Conservation (phyloP, 2,797 vertebrate genomes). For the Notoglanidium macrostoma region DNA sequence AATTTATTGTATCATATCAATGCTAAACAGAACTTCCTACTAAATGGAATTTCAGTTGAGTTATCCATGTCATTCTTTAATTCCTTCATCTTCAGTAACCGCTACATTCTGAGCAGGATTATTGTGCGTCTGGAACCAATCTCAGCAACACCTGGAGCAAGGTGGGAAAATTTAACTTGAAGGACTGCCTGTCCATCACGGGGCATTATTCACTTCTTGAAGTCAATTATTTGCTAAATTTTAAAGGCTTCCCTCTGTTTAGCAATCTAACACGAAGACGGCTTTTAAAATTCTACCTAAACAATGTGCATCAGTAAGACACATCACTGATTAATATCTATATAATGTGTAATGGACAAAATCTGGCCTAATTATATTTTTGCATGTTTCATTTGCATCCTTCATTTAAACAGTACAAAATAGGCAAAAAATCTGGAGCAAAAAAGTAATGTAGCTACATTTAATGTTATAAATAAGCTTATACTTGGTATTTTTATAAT, state of each 20-base stretch:
- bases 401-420: conserved; percentile 16
- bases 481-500: not conserved
- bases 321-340: not conserved
- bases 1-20: not conserved
- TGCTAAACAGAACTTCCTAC: not conserved
- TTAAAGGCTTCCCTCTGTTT: not conserved
- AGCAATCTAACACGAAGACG: not conserved
- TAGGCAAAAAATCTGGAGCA: conserved; percentile 15
- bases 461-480: conserved; percentile 8
- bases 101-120: no score
- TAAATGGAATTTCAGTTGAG: not conserved
- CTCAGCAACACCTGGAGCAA: not conserved
- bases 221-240: conserved; percentile 11
- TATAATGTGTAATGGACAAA: not conserved
- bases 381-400: conserved; percentile 20
- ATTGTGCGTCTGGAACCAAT: not conserved
- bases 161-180: not conserved
- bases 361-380: not conserved
- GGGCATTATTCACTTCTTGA: not conserved
- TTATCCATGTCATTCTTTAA: no score
- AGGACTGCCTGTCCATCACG: not conserved
- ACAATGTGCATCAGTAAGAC: not conserved
- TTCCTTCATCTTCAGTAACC: not conserved
- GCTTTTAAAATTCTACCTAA: not conserved
- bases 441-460: not conserved